Base-by-base conservation (phyloP, 2,113 vertebrate species). In the Caretta caretta region DNA sequence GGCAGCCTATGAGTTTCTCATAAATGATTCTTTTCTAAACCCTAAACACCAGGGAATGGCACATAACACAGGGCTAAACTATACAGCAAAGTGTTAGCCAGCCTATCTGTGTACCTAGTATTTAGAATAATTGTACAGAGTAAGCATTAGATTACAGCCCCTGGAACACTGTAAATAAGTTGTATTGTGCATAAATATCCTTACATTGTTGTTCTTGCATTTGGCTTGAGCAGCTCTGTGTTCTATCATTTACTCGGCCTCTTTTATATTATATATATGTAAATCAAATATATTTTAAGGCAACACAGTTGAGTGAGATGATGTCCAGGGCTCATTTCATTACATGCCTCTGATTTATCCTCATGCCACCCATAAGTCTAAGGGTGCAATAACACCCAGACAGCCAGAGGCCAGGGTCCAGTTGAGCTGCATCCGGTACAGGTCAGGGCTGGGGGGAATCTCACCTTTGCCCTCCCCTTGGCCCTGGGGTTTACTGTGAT, bases 301-400 rank as follows among this genome's bases (percentile, higher is more conserved):
- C 2, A 22, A 12, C 17, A 35, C 42, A 13, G 72, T 1, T 2
- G 49, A 49, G 42, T 3, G 3, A 31, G 79, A 22, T 42, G 49
- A 72, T 1, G 0, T 1, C 31, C 0, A 0, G 38, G 57, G 38
- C 48, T n/a, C 3, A 2, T 38, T 8, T 31, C 2, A 0, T 3
- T 75, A 69, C 13, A 46, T 1, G 0, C 1, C 0, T 10, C 8
- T 3, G 24, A 1, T 31, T 87, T n/a, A 5, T 35, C 31, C 0
- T 1, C 9, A 25, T 0, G 3, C 51, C 59, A 20, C 56, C 59
- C 29, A 16, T 12, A 3, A 2, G 13, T 31, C 6, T 1, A 11
- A 8, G 1, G 27, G 83, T 27, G 1, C 83, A 5, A 6, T 31
- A 51, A n/a, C 29, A 10, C 29, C 27, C 10, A 50, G 10, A 75